Percentiles rank a stretch among this genome's conserved stretches.
These are phyloP conservation scores for Melanitta fusca DNA, from an alignment of 2,797 vertebrate genomes.

Conservation along the genomic window DNA sequence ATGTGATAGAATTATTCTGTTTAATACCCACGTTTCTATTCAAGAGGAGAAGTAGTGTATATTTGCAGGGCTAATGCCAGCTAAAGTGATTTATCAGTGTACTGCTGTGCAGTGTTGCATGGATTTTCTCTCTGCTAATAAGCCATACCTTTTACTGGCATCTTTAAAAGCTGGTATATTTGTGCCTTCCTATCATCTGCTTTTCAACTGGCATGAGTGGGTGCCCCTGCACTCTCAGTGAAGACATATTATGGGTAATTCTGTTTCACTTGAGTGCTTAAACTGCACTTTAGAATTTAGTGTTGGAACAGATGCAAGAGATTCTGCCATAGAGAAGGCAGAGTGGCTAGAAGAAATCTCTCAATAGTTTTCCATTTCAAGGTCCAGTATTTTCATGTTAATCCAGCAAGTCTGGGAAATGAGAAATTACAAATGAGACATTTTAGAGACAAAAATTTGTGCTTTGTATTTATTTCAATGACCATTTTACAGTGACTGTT, in stretches of 20 bases:
- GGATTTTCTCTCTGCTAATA: not conserved
- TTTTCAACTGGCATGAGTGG: not conserved
- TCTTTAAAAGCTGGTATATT: not conserved
- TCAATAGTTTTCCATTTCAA: not conserved
- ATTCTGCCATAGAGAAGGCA: not conserved
- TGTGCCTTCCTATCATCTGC: not conserved
- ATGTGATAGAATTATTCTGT: not conserved
- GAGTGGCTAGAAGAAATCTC: not conserved
- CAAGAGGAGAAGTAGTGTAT: not conserved
- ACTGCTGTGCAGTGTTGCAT: not conserved
- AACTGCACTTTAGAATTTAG: not conserved
- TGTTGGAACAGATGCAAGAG: not conserved
- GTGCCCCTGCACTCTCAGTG: not conserved
- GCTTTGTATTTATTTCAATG: not conserved
- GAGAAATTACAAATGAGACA: not conserved
- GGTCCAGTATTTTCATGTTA: not conserved
- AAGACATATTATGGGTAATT: not conserved
- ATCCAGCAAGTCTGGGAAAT: not conserved
- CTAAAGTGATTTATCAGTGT: not conserved
- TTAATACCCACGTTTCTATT: constrained; percentile 5
- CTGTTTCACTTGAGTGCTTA: not conserved
- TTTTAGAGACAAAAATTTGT: not conserved
- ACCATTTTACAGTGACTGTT: not conserved
- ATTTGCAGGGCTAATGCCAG: not conserved
- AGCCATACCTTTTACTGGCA: not conserved